These are phyloP conservation scores for Julus scanicus DNA, from an alignment of 2,888 invertebrate species.

Conservation along the genomic window DNA sequence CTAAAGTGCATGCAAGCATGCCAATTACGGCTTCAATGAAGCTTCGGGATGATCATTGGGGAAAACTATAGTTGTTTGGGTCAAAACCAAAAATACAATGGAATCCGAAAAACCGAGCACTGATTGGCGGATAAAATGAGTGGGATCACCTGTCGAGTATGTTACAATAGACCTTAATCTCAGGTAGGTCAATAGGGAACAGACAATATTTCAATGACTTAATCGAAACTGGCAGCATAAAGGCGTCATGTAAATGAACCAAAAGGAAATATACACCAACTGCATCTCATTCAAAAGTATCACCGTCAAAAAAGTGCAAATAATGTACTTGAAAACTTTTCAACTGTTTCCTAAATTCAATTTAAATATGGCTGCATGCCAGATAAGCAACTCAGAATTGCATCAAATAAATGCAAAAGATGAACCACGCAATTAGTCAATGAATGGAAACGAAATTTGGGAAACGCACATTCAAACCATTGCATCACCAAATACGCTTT, in stretches of 20 bases:
- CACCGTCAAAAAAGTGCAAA: too few relatives aligned
- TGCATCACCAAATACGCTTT: background rate
- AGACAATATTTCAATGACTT: too few relatives aligned
- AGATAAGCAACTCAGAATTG: background rate
- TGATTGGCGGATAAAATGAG: background rate
- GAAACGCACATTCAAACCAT: background rate
- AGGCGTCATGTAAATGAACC: too few relatives aligned
- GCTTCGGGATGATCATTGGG: background rate
- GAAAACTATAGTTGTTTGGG: background rate
- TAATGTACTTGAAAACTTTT: too few relatives aligned
- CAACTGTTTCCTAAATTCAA: too few relatives aligned
- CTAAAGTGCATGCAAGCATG: conserved; percentile 27
- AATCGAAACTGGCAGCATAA: too few relatives aligned
- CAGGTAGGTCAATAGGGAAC: too few relatives aligned
- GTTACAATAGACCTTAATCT: too few relatives aligned
- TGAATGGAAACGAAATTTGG: background rate
- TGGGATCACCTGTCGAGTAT: background rate
- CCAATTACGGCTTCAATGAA: background rate
- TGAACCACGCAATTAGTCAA: background rate
- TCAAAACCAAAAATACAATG: background rate
- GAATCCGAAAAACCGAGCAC: background rate
- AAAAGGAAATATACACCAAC: too few relatives aligned
- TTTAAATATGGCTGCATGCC: background rate
- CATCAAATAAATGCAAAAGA: background rate
- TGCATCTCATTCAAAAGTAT: too few relatives aligned